Percentiles rank a stretch among this genome's conserved stretches.
Evolutionary conservation across 2,797 vertebrate species (phyloP).

Genomic region (Gambelia wislizenii): DNA sequence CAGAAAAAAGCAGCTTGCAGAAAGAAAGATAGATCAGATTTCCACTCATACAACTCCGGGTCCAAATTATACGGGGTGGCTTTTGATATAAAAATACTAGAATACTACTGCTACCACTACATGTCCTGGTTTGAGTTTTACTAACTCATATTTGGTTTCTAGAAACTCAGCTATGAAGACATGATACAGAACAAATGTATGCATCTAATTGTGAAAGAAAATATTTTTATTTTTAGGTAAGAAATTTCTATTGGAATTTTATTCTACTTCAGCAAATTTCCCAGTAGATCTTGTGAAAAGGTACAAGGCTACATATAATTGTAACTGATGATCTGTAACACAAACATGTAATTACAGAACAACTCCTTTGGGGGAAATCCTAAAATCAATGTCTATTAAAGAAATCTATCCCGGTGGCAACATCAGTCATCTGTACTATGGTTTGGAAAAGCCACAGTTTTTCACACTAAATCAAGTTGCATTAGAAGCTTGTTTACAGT

Average conservation of each 20-base stretch:
- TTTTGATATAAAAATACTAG: not conserved
- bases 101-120: not conserved
- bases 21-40: too few relatives aligned
- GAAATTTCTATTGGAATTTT: not conserved
- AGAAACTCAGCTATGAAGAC: not conserved
- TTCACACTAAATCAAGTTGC: too few relatives aligned
- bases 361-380: not conserved
- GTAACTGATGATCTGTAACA: constrained; percentile 2
- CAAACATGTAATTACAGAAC: constrained; percentile 1
- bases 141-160: not conserved
- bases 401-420: not conserved
- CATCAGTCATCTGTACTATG: not conserved
- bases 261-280: not conserved
- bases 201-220: not conserved
- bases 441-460: too few relatives aligned
- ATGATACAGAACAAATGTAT: not conserved
- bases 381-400: constrained; percentile 14
- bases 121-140: not conserved
- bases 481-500: too few relatives aligned
- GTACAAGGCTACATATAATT: not conserved
- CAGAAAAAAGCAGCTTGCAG: too few relatives aligned
- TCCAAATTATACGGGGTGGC: too few relatives aligned
- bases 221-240: not conserved
- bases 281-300: not conserved
- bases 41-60: too few relatives aligned